Conservation (phyloP, 2,797 vertebrate genomes). For the Hafferia zeledoni region DNA sequence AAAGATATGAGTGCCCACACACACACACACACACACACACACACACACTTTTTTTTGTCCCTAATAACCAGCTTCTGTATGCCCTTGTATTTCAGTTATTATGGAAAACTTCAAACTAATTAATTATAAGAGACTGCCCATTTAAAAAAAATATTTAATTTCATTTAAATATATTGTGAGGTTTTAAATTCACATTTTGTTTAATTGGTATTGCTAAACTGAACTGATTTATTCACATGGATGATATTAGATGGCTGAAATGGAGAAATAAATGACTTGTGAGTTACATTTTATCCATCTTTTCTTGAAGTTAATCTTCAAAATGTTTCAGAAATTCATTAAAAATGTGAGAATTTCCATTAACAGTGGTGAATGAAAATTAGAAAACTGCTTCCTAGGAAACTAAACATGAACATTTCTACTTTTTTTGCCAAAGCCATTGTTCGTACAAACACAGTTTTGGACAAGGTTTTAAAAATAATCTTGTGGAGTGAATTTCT, state of each 20-base stretch:
- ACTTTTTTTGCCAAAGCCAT: neutral
- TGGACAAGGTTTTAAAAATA: neutral
- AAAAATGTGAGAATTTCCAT: neutral
- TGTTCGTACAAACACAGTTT: neutral
- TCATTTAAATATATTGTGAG: conserved; percentile 1
- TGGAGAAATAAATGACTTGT: neutral
- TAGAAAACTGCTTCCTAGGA: neutral
- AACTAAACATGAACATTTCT: neutral
- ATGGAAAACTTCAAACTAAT: neutral
- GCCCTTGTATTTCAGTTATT: neutral
- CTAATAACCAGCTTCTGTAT: neutral
- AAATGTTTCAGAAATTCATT: neutral
- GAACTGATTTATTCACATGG: neutral
- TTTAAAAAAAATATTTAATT: conserved; percentile 9
- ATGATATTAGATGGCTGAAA: neutral
- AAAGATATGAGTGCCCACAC: rapidly evolving
- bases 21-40: rapidly evolving
- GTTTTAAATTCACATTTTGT: neutral
- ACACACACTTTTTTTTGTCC: neutral
- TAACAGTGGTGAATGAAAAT: neutral
- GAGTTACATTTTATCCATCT: neutral
- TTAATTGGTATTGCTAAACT: neutral
- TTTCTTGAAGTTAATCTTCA: neutral
- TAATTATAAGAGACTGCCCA: neutral
- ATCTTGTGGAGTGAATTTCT: neutral